Percentiles rank a stretch among this genome's conserved stretches.
Conservation (phyloP, 64 coral and sea anemone species). For the Montipora efflorescens region DNA sequence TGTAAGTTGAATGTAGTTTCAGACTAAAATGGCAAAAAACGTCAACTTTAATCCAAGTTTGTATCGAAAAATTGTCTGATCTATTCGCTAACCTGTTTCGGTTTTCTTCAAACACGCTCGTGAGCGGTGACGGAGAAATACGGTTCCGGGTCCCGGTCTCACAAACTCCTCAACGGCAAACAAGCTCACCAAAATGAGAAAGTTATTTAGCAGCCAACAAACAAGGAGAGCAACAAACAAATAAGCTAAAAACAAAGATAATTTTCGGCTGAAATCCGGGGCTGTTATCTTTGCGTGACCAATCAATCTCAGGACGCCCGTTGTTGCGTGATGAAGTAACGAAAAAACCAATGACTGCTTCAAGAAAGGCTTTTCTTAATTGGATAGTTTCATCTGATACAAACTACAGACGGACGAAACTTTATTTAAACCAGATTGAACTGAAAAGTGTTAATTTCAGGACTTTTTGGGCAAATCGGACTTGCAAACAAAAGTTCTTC, state of each 20-base stretch:
- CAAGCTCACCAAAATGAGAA: not conserved
- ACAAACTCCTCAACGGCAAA: not conserved
- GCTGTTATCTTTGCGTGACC: conserved; percentile 4
- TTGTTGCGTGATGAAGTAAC: not conserved
- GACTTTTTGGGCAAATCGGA: not conserved
- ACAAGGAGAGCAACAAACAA: not conserved
- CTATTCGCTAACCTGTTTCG: too few relatives aligned
- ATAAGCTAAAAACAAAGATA: not conserved
- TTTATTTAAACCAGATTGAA: not conserved
- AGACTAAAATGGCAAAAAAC: not conserved
- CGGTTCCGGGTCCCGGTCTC: not conserved
- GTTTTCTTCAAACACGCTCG: not conserved
- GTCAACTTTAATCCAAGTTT: not conserved
- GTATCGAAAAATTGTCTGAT: not conserved
- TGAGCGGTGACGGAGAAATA: not conserved
- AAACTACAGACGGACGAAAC: not conserved
- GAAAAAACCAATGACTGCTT: not conserved
- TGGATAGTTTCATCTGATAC: not conserved
- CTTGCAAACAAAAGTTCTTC: conserved; percentile 42
- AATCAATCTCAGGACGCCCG: not conserved
- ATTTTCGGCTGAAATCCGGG: not conserved
- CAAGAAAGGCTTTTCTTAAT: not conserved
- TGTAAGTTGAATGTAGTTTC: not conserved
- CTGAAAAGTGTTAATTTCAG: not conserved
- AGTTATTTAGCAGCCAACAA: not conserved